These are phyloP conservation scores for Danio kyathit DNA, from an alignment of 2,797 vertebrate genomes.

Conservation along the genomic window DNA sequence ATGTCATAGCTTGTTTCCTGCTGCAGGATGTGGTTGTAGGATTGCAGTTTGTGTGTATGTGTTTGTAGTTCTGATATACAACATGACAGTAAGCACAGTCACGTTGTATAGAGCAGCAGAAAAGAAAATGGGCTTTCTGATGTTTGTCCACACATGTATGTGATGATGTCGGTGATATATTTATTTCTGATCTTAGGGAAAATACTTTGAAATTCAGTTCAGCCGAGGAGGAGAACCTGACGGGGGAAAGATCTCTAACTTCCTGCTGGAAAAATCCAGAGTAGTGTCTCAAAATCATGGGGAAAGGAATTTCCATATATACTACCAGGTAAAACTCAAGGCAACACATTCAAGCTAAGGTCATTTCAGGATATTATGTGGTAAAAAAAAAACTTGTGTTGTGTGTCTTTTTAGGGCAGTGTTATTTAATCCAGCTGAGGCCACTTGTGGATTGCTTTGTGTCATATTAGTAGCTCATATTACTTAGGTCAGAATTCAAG, in stretches of 20 bases:
- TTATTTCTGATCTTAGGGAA: constrained; percentile 74
- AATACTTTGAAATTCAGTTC: constrained; percentile 90
- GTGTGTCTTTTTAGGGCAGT: background rate
- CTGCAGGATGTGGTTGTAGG: background rate
- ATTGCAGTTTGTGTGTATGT: constrained; percentile 11
- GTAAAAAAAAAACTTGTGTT: background rate
- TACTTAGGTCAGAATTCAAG: background rate
- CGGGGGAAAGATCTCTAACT: constrained; percentile 87
- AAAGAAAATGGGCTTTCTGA: no score
- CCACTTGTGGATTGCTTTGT: background rate
- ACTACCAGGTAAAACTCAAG: constrained; percentile 80
- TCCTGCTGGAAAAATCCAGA: constrained; percentile 84
- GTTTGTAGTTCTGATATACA: no score
- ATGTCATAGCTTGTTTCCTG: constrained; percentile 43
- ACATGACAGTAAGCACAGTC: background rate
- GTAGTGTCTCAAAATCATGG: constrained; percentile 84
- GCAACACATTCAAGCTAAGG: background rate
- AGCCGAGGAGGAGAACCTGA: constrained; percentile 85
- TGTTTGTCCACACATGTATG: background rate
- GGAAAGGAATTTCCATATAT: constrained; percentile 85
- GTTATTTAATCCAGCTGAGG: background rate
- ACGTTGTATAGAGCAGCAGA: no score
- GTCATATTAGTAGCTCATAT: background rate
- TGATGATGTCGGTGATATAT: background rate
- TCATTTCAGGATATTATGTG: background rate